Evolutionary conservation across 2,113 vertebrate species (phyloP), one percentile per base, ranked within the genome.

Genomic region (Pollimyrus isidori): DNA sequence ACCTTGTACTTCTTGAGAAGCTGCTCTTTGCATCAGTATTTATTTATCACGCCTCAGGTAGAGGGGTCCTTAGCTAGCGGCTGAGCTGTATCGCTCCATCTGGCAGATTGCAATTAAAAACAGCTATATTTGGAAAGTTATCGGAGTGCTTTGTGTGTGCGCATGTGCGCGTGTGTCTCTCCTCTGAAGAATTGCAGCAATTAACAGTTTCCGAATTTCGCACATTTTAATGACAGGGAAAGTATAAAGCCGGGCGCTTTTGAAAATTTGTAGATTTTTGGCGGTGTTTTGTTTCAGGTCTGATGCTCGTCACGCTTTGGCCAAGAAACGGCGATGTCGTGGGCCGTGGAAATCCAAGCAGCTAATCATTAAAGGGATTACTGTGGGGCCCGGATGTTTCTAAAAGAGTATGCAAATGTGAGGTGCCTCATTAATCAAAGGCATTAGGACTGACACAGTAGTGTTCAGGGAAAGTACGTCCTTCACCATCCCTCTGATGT

Each of bases 191-290:
- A 65, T 21, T 21, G n/a, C 48, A 5, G 50, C 89, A 90, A 84
- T 90, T 88, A 88, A 83, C 86, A 88, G 69, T 88, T 84, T 88
- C 76, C 19, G 48, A 26, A 46, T 88, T 83, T 90, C 83, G 87
- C 89, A 90, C 52, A 9, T 88, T 90, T 90, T 90, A 88, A 88
- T 83, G 73, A 90, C 62, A 48, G 48, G n/a, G 52, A 62, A 13
- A 19, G 65, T 19, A 80, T 19, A 73, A 76, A 87, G 13, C 35
- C 53, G 53, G 4, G 26, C 4, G 17, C 73, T 39, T 89, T 76
- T 76, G 48, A 52, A 56, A 87, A 87, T 17, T 2, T 39, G 86
- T 42, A 87, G 48, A 80, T 53, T 9, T 49, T 86, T 15, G 62
- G 58, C 7, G 35, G 39, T 26, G 53, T 87, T 52, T 80, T 87